Evolutionary conservation across 2,113 vertebrate genomes (phyloP).

Genomic region (Tringa solitaria): DNA sequence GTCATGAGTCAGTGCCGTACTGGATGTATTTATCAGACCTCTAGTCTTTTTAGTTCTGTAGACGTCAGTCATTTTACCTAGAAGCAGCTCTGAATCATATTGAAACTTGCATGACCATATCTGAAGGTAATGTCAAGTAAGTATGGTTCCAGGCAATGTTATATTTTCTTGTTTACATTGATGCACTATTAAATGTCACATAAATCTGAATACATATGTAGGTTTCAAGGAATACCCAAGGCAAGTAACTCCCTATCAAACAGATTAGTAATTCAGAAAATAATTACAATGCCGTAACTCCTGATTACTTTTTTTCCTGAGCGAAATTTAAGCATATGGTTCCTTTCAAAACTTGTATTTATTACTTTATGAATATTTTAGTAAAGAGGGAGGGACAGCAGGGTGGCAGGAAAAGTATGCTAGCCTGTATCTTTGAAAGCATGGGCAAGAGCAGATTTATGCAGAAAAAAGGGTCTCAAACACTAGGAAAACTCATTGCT

Average conservation of each 20-base stretch:
- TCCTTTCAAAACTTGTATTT: background rate
- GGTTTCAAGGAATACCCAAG: background rate
- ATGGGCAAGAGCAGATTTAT: background rate
- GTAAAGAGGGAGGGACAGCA: background rate
- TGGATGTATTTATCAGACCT: background rate
- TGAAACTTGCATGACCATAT: background rate
- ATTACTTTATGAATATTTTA: background rate
- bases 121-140: background rate
- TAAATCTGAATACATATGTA: background rate
- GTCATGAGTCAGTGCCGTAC: background rate
- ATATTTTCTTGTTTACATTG: background rate
- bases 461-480: background rate
- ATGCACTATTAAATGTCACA: background rate
- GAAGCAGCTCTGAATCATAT: background rate
- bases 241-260: background rate
- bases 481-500: background rate
- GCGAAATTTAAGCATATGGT: background rate
- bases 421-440: background rate
- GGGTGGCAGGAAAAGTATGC: background rate
- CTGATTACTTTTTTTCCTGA: background rate
- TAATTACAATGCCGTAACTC: background rate
- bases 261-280: background rate
- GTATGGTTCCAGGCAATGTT: background rate
- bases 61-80: background rate
- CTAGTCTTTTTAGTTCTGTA: background rate